These are phyloP conservation scores for Bombycilla garrulus DNA, from an alignment of 2,113 vertebrate genomes.

Conservation along the genomic window DNA sequence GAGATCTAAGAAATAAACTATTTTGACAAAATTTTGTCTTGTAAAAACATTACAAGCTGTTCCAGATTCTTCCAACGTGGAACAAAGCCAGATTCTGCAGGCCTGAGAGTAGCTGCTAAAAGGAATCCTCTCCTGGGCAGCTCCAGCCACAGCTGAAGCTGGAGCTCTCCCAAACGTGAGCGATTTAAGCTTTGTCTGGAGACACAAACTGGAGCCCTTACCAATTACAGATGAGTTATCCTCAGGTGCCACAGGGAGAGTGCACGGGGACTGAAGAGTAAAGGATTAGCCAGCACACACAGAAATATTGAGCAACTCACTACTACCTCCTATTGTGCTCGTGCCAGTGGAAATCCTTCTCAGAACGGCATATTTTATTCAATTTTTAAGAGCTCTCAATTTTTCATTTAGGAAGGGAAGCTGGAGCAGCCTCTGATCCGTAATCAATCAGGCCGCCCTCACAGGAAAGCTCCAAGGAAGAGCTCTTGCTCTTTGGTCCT, in stretches of 20 bases:
- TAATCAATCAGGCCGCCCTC: constrained; percentile 69
- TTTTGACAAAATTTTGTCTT: background rate
- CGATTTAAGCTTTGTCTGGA: constrained; percentile 47
- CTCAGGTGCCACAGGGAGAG: constrained; percentile 6
- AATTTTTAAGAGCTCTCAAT: constrained; percentile 76
- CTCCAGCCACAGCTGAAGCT: background rate
- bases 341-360: constrained; percentile 61
- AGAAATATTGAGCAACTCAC: constrained; percentile 33
- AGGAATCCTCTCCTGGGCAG: constrained; percentile 13
- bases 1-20: background rate
- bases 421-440: constrained; percentile 55
- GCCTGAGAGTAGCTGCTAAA: background rate
- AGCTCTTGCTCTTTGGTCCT: constrained; percentile 37
- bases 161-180: background rate
- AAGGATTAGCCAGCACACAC: constrained; percentile 45
- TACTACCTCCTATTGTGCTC: constrained; percentile 58
- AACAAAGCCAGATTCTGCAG: background rate
- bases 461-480: constrained; percentile 49
- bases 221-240: constrained; percentile 57
- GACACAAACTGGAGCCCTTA: constrained; percentile 1
- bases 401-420: constrained; percentile 72
- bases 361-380: constrained; percentile 70
- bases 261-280: background rate
- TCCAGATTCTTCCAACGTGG: constrained; percentile 17
- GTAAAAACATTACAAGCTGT: constrained; percentile 2